Base-by-base conservation (phyloP, 2,888 invertebrate genomes). In the Drosophila falleni region DNA sequence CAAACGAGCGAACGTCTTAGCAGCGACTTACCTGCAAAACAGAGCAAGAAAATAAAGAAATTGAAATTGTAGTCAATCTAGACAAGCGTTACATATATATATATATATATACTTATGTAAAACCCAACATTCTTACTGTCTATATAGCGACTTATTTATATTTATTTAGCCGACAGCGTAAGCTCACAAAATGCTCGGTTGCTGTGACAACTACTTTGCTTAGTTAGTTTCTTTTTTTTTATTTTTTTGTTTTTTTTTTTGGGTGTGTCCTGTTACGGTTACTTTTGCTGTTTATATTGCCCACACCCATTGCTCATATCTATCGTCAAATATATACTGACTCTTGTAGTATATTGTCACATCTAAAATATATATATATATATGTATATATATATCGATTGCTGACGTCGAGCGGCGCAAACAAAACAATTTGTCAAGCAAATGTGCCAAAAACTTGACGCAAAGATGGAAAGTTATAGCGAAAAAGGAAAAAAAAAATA, bases 341-440 rank as follows among this genome's bases (percentile, higher is more conserved):
- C 9, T 50, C 35, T 50, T 50, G 41, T 31, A 69, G 19, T 63
- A 58, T 46, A 68, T 56, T 37, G 16, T 16, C 49, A 60, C 16
- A 42, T 42, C 15, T 56, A 19, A 16, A 16, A 11, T 50, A 6
- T 31, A 15, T 46, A 9, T 42, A 31, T 60, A 37, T 64, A 39
- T n/a, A n/a, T n/a, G n/a, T n/a, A 9, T 42, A 39, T 60, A 37
- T 64, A 39, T 75, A 78, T 74, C 75, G 74, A 76, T 71, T 76
- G 63, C 46, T 72, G 69, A 77, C 71, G 71, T 84, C 74, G 68
- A 35, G 47, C 68, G 70, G 47, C 71, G 65, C 74, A 85, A 84
- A 82, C 87, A 87, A 84, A 84, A 85, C 87, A 84, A 84, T 84
- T 84, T 84, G 87, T 84, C 84, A 84, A 85, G 63, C 82, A 87